A percentile compares a stretch with the other conserved stretches of the same genome.
phyloP scores from a whole-genome alignment of 2,797 vertebrate species.

The Siniperca obscura region DNA sequence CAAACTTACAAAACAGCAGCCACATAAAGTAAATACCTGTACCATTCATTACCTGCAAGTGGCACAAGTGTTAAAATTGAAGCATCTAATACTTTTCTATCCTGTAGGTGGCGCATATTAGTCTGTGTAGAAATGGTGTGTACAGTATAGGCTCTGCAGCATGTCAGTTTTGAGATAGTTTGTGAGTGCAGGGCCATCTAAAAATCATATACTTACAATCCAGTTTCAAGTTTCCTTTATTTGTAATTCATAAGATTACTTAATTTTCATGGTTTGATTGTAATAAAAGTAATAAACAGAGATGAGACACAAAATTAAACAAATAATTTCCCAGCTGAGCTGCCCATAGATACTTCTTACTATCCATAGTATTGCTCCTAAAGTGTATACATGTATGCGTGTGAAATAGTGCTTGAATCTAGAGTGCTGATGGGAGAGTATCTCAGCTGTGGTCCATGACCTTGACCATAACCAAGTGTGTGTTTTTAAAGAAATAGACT shows the following conservation, averaged over 20 bases:
- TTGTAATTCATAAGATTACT: not conserved
- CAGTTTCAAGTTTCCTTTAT: not conserved
- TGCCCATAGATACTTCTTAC: conserved; percentile 14
- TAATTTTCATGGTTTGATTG: not conserved
- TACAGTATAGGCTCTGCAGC: not conserved
- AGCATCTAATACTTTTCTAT: not conserved
- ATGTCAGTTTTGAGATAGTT: not conserved
- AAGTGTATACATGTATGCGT: not conserved
- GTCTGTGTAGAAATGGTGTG: no score
- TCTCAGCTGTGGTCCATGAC: conserved; percentile 53
- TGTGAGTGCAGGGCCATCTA: not conserved
- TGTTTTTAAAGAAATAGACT: conserved; percentile 63
- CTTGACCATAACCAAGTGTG: conserved; percentile 47
- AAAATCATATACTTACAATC: not conserved
- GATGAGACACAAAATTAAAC: not conserved
- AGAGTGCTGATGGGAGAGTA: conserved; percentile 40
- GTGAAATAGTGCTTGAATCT: conserved; percentile 40
- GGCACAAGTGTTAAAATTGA: not conserved
- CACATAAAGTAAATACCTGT: not conserved
- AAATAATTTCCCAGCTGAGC: conserved; percentile 21
- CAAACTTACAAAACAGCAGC: not conserved
- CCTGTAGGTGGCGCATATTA: not conserved
- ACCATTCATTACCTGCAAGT: not conserved
- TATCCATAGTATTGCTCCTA: not conserved
- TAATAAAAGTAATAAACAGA: conserved; percentile 1